A percentile compares a stretch with the other conserved stretches of the same genome.
These are phyloP conservation scores for Orthosia gracilis DNA, from an alignment of 2,888 invertebrate species.

Conservation along the genomic window DNA sequence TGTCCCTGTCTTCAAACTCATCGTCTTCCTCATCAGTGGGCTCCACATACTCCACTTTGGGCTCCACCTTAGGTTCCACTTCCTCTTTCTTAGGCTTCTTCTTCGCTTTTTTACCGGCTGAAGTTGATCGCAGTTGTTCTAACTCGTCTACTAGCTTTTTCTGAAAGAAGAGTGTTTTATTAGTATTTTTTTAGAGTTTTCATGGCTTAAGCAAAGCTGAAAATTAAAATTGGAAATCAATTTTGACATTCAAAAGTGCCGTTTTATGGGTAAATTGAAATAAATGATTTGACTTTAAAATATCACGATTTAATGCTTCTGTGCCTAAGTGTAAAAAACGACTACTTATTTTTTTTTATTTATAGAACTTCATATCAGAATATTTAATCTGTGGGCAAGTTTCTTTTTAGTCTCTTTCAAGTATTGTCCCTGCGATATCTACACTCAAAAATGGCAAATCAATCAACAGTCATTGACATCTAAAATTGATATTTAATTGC, in stretches of 20 bases:
- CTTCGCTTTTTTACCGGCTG: conserved; percentile 73
- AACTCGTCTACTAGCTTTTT: conserved; percentile 85
- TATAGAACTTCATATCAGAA: neutral
- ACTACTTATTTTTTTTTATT: neutral
- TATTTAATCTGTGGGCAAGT: neutral
- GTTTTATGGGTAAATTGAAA: too few relatives aligned
- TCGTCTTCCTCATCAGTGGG: conserved; percentile 84
- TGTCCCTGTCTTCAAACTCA: conserved; percentile 77
- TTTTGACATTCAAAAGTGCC: too few relatives aligned
- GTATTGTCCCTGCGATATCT: neutral
- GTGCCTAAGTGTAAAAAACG: neutral
- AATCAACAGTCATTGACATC: neutral
- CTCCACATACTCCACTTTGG: conserved; percentile 78
- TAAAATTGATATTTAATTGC: neutral
- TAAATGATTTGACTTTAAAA: neutral
- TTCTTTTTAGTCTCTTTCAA: too few relatives aligned
- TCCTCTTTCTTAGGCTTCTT: conserved; percentile 76
- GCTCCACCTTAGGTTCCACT: conserved; percentile 62
- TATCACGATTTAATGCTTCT: neutral
- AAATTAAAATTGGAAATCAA: too few relatives aligned
- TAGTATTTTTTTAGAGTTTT: neutral
- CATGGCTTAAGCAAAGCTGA: too few relatives aligned
- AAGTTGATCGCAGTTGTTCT: conserved; percentile 77
- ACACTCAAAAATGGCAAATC: neutral
- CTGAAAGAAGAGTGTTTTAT: conserved; percentile 63